A percentile compares a stretch with the other conserved stretches of the same genome.
These are phyloP conservation scores for Brachionus rotundiformis DNA, from an alignment of 1,140 invertebrate species.

Conservation along the genomic window DNA sequence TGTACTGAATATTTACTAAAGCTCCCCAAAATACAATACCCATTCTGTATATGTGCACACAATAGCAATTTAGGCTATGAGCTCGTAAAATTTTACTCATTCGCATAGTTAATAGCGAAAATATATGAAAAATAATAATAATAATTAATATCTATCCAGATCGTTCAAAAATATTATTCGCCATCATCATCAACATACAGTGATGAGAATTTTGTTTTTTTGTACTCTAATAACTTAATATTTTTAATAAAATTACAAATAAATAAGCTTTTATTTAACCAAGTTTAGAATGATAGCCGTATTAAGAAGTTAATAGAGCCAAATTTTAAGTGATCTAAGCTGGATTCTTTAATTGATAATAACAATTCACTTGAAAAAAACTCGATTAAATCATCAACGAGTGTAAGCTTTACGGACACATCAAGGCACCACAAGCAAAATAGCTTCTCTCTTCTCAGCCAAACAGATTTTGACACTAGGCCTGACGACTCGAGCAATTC, in stretches of 20 bases:
- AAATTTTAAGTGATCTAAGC: background rate
- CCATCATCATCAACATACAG: conserved; percentile 33
- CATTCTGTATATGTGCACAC: background rate
- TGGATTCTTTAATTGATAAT: conserved; percentile 39
- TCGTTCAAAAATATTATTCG: conserved; percentile 46
- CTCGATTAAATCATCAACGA: background rate
- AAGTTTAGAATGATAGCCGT: background rate
- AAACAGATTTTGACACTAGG: background rate
- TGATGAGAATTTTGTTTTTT: background rate
- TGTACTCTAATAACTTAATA: background rate
- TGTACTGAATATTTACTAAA: background rate
- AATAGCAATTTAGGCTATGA: background rate
- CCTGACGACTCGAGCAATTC: background rate
- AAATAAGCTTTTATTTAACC: too few species aligned
- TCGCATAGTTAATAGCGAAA: conserved; percentile 33
- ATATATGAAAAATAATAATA: conserved; percentile 14
- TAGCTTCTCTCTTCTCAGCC: background rate
- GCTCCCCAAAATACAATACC: background rate
- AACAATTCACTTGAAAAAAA: background rate
- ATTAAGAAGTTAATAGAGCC: background rate
- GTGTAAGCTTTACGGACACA: background rate
- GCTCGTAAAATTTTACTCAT: conserved; percentile 26
- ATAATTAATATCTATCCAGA: conserved; percentile 44
- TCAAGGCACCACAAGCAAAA: background rate
- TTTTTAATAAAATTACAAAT: too few species aligned